These are phyloP conservation scores for Cydia amplana DNA, from an alignment of 1,140 invertebrate genomes.

Conservation along the genomic window DNA sequence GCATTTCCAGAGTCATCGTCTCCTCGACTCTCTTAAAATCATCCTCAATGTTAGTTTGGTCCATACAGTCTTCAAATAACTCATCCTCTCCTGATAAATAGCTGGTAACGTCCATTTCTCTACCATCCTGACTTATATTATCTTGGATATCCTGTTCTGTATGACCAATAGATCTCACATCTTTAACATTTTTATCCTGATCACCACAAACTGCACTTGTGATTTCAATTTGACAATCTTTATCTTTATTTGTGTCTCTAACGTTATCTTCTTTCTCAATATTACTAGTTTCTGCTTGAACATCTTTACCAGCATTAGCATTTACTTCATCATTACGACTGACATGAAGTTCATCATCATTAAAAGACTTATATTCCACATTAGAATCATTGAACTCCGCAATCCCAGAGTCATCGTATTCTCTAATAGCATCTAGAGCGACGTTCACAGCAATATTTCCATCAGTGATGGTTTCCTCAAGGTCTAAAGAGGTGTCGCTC, in stretches of 20 bases:
- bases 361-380: constrained; percentile 20
- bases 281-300: background rate
- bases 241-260: background rate
- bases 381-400: constrained; percentile 32
- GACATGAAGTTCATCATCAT: constrained; percentile 27
- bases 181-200: background rate
- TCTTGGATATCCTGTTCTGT: background rate
- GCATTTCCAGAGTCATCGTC: constrained; percentile 68
- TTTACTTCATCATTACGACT: background rate
- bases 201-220: background rate
- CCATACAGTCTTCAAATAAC: constrained; percentile 62
- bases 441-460: constrained; percentile 38
- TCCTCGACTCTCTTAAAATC: constrained; percentile 48
- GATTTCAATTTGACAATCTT: background rate
- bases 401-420: constrained; percentile 45
- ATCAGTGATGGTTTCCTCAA: constrained; percentile 65
- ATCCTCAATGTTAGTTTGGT: constrained; percentile 37
- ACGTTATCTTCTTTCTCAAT: background rate
- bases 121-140: background rate
- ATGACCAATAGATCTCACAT: background rate
- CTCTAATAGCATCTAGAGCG: constrained; percentile 35
- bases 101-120: constrained; percentile 1
- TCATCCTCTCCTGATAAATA: constrained; percentile 49
- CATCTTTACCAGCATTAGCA: background rate
- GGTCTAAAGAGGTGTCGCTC: constrained; percentile 47